Conservation (phyloP, 1,140 invertebrate genomes). For the Drosophila yakuba region DNA sequence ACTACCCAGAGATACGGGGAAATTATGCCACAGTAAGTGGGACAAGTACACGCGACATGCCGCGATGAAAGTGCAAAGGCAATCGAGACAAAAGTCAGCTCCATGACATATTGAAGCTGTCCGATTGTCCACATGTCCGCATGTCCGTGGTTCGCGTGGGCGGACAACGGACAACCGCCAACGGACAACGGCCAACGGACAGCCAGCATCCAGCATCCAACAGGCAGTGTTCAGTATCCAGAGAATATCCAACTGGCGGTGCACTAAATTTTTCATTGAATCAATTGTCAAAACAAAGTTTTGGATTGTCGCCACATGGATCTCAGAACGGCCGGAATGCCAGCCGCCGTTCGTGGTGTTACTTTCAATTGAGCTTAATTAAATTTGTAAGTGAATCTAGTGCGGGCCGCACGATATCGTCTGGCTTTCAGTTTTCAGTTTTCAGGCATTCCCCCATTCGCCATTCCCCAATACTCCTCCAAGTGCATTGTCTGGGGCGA, state of each 20-base stretch:
- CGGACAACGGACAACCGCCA: conserved; percentile 19
- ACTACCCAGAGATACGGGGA: conserved; percentile 32
- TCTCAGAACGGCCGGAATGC: conserved; percentile 21
- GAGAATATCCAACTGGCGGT: conserved; percentile 33
- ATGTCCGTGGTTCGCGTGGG: conserved; percentile 30
- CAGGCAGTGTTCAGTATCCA: background rate
- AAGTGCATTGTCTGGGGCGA: conserved; percentile 72
- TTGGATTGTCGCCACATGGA: conserved; percentile 71
- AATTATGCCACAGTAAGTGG: conserved; percentile 69
- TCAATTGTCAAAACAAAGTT: conserved; percentile 83
- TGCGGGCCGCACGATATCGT: conserved; percentile 59
- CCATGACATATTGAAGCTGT: conserved; percentile 62
- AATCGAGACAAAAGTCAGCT: conserved; percentile 66
- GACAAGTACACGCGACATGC: conserved; percentile 61
- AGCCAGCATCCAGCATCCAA: conserved; percentile 19
- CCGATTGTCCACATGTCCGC: conserved; percentile 44
- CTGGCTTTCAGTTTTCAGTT: conserved; percentile 7
- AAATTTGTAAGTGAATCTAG: conserved; percentile 85
- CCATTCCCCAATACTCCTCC: background rate
- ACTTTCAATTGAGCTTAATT: conserved; percentile 84
- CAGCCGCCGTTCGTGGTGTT: conserved; percentile 71
- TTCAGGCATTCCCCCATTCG: background rate
- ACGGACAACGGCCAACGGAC: conserved; percentile 13
- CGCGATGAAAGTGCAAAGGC: conserved; percentile 63
- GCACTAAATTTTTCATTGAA: conserved; percentile 81